Evolutionary conservation across 2,888 invertebrate species (phyloP).

Genomic region (Drosophila gaucha): DNA sequence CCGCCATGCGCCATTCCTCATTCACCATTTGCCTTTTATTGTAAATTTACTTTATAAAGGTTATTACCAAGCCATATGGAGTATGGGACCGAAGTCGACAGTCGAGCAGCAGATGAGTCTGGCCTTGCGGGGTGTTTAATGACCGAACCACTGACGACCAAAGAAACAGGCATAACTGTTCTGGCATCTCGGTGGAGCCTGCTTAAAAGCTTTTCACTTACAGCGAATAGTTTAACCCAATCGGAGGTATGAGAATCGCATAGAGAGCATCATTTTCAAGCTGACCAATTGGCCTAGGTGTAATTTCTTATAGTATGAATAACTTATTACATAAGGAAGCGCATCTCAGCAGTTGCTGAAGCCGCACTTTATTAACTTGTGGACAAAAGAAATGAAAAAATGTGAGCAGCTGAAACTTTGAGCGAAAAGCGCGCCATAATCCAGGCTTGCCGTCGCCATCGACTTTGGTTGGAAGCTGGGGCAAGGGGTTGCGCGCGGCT

Average conservation of each 20-base stretch:
- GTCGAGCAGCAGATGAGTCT: slow-evolving; percentile 22
- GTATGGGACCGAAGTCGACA: not conserved
- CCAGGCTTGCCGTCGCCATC: slow-evolving; percentile 66
- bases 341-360: slow-evolving; percentile 8
- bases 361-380: slow-evolving; percentile 27
- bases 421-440: slow-evolving; percentile 68
- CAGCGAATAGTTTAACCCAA: too few species aligned
- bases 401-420: slow-evolving; percentile 36
- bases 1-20: slow-evolving; percentile 44
- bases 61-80: slow-evolving; percentile 60
- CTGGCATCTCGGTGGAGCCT: not conserved
- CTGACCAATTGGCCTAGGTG: too few species aligned
- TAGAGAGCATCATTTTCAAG: too few species aligned
- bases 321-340: slow-evolving; percentile 2
- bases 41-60: slow-evolving; percentile 79
- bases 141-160: slow-evolving; percentile 21
- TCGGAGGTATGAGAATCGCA: too few species aligned
- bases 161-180: not conserved
- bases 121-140: slow-evolving; percentile 27
- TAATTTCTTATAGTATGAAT: too few species aligned
- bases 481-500: slow-evolving; percentile 65
- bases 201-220: not conserved
- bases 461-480: slow-evolving; percentile 18
- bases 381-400: slow-evolving; percentile 2
- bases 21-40: slow-evolving; percentile 66